Percentiles rank a stretch among this genome's conserved stretches.
Evolutionary conservation across 2,797 vertebrate species (phyloP).

Genomic region (Characodon lateralis): DNA sequence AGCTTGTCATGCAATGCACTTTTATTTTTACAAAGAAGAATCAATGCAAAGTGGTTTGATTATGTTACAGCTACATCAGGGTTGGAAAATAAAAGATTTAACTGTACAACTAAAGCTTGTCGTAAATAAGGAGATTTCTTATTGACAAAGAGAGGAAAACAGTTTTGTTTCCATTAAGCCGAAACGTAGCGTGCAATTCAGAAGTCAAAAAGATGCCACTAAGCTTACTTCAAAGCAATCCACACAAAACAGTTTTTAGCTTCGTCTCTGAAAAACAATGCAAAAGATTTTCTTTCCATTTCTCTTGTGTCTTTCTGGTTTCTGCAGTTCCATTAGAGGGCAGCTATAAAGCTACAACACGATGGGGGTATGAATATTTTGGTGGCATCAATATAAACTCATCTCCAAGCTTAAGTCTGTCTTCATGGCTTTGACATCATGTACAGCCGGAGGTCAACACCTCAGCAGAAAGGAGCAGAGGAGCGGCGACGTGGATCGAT

Average conservation of each 20-base stretch:
- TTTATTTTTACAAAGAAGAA: background rate
- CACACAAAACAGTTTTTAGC: background rate
- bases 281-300: background rate
- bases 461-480: slow-evolving; percentile 18
- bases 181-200: background rate
- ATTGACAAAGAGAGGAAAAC: background rate
- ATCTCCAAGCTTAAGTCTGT: slow-evolving; percentile 50
- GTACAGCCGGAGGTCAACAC: slow-evolving; percentile 45
- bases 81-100: background rate
- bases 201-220: background rate
- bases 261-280: no score
- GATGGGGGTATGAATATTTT: slow-evolving; percentile 13
- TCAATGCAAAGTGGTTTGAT: background rate
- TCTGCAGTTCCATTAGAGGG: background rate
- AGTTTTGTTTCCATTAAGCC: background rate
- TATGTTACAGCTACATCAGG: background rate
- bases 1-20: no score
- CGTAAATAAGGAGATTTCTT: background rate
- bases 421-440: slow-evolving; percentile 35
- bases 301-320: background rate
- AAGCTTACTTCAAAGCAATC: background rate
- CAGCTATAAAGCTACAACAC: slow-evolving; percentile 3
- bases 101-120: background rate
- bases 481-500: slow-evolving; percentile 48
- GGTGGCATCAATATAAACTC: slow-evolving; percentile 39